Evolutionary conservation across 92 coral and sea anemone genomes (phyloP).

Genomic region (Pocillopora grandis): DNA sequence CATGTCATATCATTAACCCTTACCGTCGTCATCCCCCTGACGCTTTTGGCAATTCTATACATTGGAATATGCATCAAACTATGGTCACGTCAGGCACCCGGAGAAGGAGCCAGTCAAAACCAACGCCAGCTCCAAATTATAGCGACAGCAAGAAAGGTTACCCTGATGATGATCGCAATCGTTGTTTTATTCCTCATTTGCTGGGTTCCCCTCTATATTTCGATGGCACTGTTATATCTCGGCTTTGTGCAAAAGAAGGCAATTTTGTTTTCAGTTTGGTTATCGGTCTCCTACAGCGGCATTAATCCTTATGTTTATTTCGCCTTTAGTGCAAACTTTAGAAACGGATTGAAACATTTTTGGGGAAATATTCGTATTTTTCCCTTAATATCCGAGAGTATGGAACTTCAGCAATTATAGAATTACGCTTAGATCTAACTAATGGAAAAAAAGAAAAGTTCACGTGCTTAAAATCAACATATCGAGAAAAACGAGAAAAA

Average conservation of each 20-base stretch:
- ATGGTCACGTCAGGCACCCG: conserved; percentile 18
- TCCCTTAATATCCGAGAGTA: background rate
- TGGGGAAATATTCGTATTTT: background rate
- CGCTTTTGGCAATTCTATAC: background rate
- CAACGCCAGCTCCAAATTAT: conserved; percentile 12
- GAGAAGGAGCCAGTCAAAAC: conserved; percentile 38
- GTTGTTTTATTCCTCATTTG: conserved; percentile 1
- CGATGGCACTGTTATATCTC: background rate
- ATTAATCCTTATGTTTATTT: conserved; percentile 6
- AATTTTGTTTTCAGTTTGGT: background rate
- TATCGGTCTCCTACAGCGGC: background rate
- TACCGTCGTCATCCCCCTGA: background rate
- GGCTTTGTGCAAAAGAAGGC: background rate
- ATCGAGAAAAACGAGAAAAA: too few species aligned
- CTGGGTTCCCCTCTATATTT: conserved; percentile 2
- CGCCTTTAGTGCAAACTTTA: background rate
- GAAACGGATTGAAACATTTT: background rate
- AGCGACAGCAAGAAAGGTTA: conserved; percentile 7
- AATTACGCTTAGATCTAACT: background rate
- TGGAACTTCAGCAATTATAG: background rate
- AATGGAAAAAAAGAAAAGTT: too few species aligned
- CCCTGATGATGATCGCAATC: conserved; percentile 16
- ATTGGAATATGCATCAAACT: background rate
- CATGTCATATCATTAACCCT: too few species aligned
- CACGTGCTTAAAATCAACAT: too few species aligned